A percentile compares a stretch with the other conserved stretches of the same genome.
Conservation (phyloP, 2,888 invertebrate genomes). For the Cynaeus angustus region DNA sequence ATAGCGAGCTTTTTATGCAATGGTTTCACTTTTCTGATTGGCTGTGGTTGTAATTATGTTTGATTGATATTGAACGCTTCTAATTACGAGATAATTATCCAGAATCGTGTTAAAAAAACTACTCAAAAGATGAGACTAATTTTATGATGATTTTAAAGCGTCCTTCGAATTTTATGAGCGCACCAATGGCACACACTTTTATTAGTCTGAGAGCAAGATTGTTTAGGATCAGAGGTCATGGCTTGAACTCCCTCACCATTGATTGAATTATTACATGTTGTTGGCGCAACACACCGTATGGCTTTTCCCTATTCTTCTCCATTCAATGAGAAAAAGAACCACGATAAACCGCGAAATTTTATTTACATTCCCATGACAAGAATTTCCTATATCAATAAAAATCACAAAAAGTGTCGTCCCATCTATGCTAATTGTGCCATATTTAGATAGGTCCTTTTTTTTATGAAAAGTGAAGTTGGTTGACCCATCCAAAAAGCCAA, state of each 20-base stretch:
- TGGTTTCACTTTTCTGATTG: conserved; percentile 25
- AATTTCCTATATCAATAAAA: not conserved
- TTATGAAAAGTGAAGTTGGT: conserved; percentile 18
- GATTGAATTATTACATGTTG: conserved; percentile 49
- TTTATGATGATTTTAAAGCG: not conserved
- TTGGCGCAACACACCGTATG: conserved; percentile 16
- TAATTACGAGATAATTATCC: conserved; percentile 1
- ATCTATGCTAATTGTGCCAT: conserved; percentile 22
- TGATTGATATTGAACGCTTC: conserved; percentile 32
- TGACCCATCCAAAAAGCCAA: conserved; percentile 12
- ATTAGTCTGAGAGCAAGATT: conserved; percentile 32
- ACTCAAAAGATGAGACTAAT: not conserved
- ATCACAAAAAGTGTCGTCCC: conserved; percentile 1
- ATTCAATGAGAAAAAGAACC: not conserved
- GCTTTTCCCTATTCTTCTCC: not conserved
- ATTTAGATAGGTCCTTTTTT: conserved; percentile 6
- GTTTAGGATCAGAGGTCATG: conserved; percentile 43
- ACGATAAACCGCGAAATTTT: not conserved
- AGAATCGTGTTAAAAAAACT: not conserved
- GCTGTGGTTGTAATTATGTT: conserved; percentile 14
- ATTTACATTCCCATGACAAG: conserved; percentile 24
- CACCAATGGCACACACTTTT: conserved; percentile 21
- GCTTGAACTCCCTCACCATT: conserved; percentile 41
- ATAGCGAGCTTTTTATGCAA: conserved; percentile 30
- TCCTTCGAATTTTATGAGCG: conserved; percentile 22